Evolutionary conservation across 2,888 invertebrate species (phyloP).

Genomic region (Eupeodes luniger): DNA sequence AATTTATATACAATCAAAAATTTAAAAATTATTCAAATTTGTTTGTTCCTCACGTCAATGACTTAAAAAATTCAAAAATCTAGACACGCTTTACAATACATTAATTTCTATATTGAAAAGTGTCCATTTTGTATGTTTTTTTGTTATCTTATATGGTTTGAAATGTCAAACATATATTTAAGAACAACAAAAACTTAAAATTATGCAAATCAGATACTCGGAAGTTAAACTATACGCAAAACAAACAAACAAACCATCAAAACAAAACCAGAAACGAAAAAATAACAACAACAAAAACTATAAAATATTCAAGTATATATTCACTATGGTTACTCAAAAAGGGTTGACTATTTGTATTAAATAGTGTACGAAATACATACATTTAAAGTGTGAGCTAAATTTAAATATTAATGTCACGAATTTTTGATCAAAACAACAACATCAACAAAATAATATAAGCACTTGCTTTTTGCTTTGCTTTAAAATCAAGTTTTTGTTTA

Average conservation of each 20-base stretch:
- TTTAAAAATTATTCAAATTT: no score
- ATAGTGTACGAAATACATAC: neutral
- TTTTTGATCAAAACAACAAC: slow-evolving; percentile 22
- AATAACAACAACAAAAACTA: neutral
- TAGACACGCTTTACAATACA: no score
- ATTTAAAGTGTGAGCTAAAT: neutral
- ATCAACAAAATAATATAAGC: slow-evolving; percentile 3
- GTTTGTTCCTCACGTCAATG: no score
- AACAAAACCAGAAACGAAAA: neutral
- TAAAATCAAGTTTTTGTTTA: slow-evolving; percentile 2
- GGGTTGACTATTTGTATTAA: neutral
- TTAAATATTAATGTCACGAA: slow-evolving; percentile 28
- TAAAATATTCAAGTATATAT: slow-evolving; percentile 12
- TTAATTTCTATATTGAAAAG: no score
- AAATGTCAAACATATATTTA: neutral
- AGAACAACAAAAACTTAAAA: neutral
- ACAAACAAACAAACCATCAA: slow-evolving; percentile 14
- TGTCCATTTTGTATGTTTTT: neutral
- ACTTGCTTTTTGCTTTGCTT: neutral
- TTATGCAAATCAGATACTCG: neutral
- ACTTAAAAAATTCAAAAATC: no score
- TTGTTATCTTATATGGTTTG: neutral
- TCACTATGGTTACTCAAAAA: neutral
- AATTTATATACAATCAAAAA: no score
- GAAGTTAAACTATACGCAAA: neutral